Evolutionary conservation across 2,113 vertebrate species (phyloP).

Genomic region (rat (Rattus norvegicus)): DNA sequence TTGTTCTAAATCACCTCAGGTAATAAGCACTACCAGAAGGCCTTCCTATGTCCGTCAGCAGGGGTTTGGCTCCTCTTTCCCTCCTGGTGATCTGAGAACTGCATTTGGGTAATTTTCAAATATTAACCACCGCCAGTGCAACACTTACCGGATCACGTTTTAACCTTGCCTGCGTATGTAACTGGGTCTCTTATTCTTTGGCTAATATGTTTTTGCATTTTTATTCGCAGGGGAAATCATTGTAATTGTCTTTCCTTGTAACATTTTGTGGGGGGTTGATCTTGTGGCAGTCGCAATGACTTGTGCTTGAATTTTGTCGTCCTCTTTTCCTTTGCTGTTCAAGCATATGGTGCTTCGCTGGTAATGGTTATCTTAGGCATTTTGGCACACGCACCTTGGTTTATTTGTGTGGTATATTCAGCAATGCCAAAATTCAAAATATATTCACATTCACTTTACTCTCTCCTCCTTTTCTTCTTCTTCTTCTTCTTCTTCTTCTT

Average conservation of each 20-base stretch:
- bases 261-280: slow-evolving; percentile 20
- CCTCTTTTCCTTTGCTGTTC: neutral
- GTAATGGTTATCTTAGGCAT: neutral
- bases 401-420: neutral
- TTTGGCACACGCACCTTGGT: neutral
- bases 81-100: slow-evolving; percentile 14
- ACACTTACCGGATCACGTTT: neutral
- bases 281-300: neutral
- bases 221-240: neutral
- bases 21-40: neutral
- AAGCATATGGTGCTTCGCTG: neutral
- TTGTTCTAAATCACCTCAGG: slow-evolving; percentile 22
- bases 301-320: slow-evolving; percentile 33
- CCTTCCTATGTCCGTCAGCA: neutral
- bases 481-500: too few relatives aligned
- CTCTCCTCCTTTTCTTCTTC: too few relatives aligned
- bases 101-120: neutral
- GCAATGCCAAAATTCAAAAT: neutral
- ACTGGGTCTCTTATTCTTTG: neutral
- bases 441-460: neutral
- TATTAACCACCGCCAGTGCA: neutral
- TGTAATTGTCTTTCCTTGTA: neutral
- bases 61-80: neutral
- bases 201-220: slow-evolving; percentile 21
- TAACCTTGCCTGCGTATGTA: neutral